phyloP scores from a whole-genome alignment of 2,113 vertebrate species.

The Glaucomys volans region DNA sequence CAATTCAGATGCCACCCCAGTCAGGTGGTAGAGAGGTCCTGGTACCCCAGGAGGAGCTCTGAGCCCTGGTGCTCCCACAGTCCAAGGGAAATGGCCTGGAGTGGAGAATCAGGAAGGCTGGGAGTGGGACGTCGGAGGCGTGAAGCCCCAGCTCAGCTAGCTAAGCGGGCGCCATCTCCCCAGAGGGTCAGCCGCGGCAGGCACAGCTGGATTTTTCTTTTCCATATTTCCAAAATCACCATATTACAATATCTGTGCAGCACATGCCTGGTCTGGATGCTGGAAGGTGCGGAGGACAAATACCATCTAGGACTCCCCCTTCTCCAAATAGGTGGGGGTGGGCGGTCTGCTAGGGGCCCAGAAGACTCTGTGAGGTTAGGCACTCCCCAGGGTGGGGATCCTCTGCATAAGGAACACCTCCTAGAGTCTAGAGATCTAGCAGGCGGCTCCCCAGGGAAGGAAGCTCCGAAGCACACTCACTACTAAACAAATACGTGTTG shows the following conservation, averaged over 20 bases:
- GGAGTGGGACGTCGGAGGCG: too few species aligned
- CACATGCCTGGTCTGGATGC: fast-evolving
- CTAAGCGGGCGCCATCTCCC: fast-evolving
- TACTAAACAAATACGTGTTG: fast-evolving
- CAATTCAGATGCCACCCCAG: neutral
- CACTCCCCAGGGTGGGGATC: fast-evolving
- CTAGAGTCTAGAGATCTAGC: fast-evolving
- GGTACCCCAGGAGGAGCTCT: fast-evolving
- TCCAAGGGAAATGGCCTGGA: fast-evolving
- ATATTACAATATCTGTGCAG: too few species aligned
- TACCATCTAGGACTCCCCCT: too few species aligned
- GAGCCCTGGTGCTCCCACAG: fast-evolving
- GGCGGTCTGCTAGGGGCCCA: fast-evolving
- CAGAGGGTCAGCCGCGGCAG: too few species aligned
- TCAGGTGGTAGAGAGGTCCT: too few species aligned
- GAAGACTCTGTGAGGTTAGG: fast-evolving
- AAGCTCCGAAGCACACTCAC: neutral
- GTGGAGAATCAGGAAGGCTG: neutral
- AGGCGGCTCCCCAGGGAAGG: neutral
- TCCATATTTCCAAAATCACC: neutral
- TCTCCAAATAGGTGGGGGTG: neutral
- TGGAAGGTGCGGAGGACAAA: too few species aligned
- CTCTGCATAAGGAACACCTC: fast-evolving
- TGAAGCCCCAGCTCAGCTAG: fast-evolving
- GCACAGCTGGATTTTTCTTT: too few species aligned